Evolutionary conservation across 2,113 vertebrate species (phyloP).

Genomic region (Paramisgurnus dabryanus): DNA sequence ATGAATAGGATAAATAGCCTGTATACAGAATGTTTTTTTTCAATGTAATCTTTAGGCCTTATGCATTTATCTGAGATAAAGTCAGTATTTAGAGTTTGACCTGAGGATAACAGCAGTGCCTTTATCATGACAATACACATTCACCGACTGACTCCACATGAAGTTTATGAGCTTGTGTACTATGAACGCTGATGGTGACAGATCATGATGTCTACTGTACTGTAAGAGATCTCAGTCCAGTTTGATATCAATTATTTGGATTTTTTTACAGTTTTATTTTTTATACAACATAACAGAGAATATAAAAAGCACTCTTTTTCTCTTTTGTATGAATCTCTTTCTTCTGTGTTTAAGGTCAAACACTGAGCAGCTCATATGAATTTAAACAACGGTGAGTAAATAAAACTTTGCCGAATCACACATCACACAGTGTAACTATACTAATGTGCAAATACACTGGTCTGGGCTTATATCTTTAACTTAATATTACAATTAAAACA

Average conservation of each 20-base stretch:
- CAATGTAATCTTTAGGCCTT: no score
- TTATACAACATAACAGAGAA: not conserved
- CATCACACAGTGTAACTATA: not conserved
- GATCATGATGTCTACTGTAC: not conserved
- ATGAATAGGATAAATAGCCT: no score
- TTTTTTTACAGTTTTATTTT: not conserved
- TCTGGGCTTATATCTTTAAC: not conserved
- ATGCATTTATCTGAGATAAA: not conserved
- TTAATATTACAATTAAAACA: not conserved
- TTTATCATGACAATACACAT: not conserved
- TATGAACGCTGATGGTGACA: not conserved
- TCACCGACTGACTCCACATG: not conserved
- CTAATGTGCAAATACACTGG: not conserved
- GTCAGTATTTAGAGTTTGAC: constrained; percentile 3
- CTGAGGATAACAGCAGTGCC: not conserved
- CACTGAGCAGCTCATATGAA: no score
- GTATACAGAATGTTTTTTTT: no score
- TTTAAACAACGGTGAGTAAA: no score
- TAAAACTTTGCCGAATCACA: not conserved
- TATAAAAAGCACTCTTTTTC: not conserved
- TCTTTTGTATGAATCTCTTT: no score
- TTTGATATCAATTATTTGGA: not conserved
- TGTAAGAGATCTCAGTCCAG: not conserved
- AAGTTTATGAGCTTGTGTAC: not conserved
- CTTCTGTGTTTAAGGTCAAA: no score